Percentiles rank a stretch among this genome's conserved stretches.
Evolutionary conservation across 53 echinoderm and acorn worm species (phyloP).

Genomic region (Patiria pectinifera): DNA sequence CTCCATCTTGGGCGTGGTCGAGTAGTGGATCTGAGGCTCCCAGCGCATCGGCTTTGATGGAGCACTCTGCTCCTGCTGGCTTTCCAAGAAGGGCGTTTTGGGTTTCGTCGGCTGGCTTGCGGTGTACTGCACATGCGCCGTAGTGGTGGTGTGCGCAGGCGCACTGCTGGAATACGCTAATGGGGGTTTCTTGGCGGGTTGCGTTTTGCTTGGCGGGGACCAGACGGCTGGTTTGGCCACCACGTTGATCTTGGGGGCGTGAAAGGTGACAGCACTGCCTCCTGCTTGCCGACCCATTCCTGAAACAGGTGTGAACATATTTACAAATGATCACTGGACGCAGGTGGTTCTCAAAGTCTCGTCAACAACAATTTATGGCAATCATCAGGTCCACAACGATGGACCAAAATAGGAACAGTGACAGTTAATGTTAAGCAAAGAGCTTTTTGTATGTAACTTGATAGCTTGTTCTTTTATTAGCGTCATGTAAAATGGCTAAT

Average conservation of each 20-base stretch:
- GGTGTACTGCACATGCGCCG: constrained; percentile 35
- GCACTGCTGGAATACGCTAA: constrained; percentile 49
- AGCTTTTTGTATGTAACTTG: too few species aligned
- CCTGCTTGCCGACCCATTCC: neutral
- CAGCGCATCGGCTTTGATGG: constrained; percentile 47
- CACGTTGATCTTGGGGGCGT: constrained; percentile 57
- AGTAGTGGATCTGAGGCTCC: constrained; percentile 62
- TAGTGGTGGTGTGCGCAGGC: constrained; percentile 18
- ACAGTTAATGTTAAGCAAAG: neutral
- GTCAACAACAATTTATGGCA: neutral
- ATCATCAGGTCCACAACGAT: neutral
- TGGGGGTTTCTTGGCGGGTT: constrained; percentile 35
- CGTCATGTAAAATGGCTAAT: too few species aligned
- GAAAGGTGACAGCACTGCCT: constrained; percentile 36
- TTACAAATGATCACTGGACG: neutral
- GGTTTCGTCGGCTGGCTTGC: constrained; percentile 14
- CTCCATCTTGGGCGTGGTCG: constrained; percentile 30
- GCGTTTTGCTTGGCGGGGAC: constrained; percentile 29
- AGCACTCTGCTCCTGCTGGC: constrained; percentile 23
- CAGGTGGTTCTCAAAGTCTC: constrained; percentile 7
- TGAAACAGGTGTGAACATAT: constrained; percentile 36
- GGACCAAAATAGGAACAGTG: neutral
- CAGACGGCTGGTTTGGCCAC: constrained; percentile 55
- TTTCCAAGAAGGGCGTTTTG: constrained; percentile 16
- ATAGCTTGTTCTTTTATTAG: too few species aligned